These are phyloP conservation scores for Smithornis capensis DNA, from an alignment of 2,113 vertebrate species.

Conservation along the genomic window DNA sequence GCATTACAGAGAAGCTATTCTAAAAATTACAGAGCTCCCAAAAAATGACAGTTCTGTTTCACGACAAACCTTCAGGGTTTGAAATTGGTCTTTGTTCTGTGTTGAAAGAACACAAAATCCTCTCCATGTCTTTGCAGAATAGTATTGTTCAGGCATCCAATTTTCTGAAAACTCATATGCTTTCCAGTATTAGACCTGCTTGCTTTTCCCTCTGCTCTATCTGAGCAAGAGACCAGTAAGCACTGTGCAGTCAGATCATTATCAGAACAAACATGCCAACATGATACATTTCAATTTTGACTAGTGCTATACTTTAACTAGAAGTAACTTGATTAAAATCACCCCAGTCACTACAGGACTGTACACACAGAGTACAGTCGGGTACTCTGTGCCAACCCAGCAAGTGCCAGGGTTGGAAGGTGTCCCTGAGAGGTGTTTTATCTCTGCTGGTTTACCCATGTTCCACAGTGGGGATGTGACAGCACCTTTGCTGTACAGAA, in stretches of 20 bases:
- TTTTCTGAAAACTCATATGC: not conserved
- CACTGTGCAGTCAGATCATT: not conserved
- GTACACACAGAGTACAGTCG: not conserved
- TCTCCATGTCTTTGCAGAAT: rapidly evolving
- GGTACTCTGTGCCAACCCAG: too few species aligned
- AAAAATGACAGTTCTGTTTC: not conserved
- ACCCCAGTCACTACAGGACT: not conserved
- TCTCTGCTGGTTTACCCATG: not conserved
- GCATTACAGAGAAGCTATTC: not conserved
- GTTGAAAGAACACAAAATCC: not conserved
- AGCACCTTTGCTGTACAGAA: not conserved
- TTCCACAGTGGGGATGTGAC: too few species aligned
- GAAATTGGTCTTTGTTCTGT: not conserved
- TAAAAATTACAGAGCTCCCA: not conserved
- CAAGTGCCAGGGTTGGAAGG: rapidly evolving
- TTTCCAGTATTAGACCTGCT: not conserved
- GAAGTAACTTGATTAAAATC: not conserved
- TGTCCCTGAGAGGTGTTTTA: not conserved
- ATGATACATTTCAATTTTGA: not conserved
- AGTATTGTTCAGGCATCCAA: not conserved
- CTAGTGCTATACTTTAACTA: not conserved
- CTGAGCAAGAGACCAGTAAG: not conserved
- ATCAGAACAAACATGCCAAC: not conserved
- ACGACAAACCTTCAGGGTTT: not conserved
- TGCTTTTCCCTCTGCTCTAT: not conserved